Conservation (phyloP, 2,113 vertebrate genomes). For the Ictidomys tridecemlineatus region DNA sequence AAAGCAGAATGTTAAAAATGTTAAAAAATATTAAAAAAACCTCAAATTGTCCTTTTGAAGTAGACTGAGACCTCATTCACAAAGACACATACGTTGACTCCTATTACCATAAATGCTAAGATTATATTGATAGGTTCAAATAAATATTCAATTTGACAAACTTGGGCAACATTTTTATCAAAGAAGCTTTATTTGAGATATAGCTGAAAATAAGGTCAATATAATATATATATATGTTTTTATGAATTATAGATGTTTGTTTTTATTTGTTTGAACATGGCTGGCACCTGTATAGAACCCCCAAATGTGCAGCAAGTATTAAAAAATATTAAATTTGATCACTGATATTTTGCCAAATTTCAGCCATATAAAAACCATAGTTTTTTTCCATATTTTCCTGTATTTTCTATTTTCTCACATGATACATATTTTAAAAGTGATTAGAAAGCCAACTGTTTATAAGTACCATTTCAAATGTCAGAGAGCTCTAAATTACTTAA, state of each 20-base stretch:
- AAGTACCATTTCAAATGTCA: not conserved
- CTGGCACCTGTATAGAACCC: not conserved
- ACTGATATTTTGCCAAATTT: not conserved
- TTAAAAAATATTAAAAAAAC: not conserved
- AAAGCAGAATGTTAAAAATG: not conserved
- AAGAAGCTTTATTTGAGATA: slow-evolving; percentile 14
- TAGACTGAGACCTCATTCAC: not conserved
- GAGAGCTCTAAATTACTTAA: not conserved
- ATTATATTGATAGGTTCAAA: slow-evolving; percentile 3
- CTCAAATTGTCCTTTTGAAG: slow-evolving; percentile 17
- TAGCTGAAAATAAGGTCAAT: slow-evolving; percentile 50
- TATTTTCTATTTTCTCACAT: not conserved
- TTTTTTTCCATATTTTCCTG: not conserved
- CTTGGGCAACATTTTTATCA: not conserved
- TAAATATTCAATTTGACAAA: slow-evolving; percentile 56
- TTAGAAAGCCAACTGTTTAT: not conserved
- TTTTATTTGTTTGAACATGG: not conserved
- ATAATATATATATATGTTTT: not conserved
- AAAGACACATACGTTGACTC: not conserved
- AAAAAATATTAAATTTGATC: too few species aligned
- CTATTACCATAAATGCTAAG: not conserved
- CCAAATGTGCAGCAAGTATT: not conserved
- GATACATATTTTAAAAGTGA: not conserved
- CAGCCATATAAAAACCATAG: not conserved
- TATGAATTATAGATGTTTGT: not conserved